Conservation (phyloP, 2,113 vertebrate species). For the Diphyllodes magnificus region DNA sequence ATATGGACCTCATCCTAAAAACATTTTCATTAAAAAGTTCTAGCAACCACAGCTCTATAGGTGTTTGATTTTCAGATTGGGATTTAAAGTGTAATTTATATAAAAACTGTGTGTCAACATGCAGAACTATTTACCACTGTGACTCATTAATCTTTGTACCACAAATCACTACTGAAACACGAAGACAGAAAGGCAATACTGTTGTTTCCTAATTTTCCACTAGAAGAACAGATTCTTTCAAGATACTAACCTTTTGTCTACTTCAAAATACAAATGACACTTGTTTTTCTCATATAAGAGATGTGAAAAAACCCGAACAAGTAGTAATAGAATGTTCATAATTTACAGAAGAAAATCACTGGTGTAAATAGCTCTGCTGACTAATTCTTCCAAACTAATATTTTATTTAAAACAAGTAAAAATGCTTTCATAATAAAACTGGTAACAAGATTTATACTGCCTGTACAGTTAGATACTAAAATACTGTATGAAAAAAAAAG, state of each 20-base stretch:
- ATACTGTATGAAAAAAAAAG: background rate
- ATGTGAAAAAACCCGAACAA: background rate
- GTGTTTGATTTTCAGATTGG: background rate
- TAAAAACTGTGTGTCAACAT: background rate
- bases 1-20: background rate
- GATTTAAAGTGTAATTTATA: background rate
- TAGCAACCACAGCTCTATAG: background rate
- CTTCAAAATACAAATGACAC: background rate
- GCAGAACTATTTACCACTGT: background rate
- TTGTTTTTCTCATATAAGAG: background rate
- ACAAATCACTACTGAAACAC: background rate
- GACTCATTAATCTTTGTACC: background rate
- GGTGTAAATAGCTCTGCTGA: background rate
- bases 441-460: background rate
- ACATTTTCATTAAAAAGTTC: background rate
- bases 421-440: background rate
- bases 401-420: background rate
- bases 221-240: background rate
- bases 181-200: background rate
- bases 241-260: background rate
- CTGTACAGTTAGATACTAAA: background rate
- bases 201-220: background rate
- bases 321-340: background rate
- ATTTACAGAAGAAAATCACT: background rate
- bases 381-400: background rate